A percentile compares a stretch with the other conserved stretches of the same genome.
Conservation (phyloP, 2,113 vertebrate species). For the Phalacrocorax brasilianus region DNA sequence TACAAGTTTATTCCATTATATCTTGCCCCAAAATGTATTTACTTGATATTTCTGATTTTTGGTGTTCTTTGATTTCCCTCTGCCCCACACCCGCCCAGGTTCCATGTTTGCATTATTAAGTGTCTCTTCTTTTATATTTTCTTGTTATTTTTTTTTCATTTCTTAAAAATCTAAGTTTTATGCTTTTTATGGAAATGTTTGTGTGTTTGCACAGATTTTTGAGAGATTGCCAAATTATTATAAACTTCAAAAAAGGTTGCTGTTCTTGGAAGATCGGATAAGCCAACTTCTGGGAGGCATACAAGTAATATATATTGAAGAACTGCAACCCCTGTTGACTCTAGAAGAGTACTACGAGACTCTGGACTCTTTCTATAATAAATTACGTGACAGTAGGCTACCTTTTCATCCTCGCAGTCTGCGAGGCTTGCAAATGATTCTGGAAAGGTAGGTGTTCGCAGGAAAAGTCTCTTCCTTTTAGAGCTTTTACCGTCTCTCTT, state of each 20-base stretch:
- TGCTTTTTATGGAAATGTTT: not conserved
- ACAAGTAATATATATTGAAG: conserved; percentile 83
- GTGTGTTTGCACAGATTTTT: conserved; percentile 77
- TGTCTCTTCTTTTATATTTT: not conserved
- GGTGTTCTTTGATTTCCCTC: not conserved
- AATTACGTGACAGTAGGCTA: conserved; percentile 69
- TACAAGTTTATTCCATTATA: rapidly evolving
- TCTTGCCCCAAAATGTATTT: not conserved
- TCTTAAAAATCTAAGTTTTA: not conserved
- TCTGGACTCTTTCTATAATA: conserved; percentile 82
- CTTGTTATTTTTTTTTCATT: not conserved
- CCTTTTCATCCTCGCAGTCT: conserved; percentile 88
- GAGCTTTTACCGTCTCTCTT: not conserved
- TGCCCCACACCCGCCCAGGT: not conserved
- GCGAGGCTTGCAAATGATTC: conserved; percentile 84
- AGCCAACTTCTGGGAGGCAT: conserved; percentile 88
- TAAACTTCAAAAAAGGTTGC: conserved; percentile 81
- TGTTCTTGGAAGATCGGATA: conserved; percentile 86
- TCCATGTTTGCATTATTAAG: not conserved
- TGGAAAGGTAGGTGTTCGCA: conserved; percentile 79
- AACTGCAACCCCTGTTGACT: conserved; percentile 80
- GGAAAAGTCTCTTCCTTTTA: not conserved
- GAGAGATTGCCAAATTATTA: conserved; percentile 84
- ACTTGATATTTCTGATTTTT: not conserved
- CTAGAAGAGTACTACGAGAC: conserved; percentile 85